phyloP scores from a whole-genome alignment of 1,140 invertebrate species.

The Sminthurides bifidus region DNA sequence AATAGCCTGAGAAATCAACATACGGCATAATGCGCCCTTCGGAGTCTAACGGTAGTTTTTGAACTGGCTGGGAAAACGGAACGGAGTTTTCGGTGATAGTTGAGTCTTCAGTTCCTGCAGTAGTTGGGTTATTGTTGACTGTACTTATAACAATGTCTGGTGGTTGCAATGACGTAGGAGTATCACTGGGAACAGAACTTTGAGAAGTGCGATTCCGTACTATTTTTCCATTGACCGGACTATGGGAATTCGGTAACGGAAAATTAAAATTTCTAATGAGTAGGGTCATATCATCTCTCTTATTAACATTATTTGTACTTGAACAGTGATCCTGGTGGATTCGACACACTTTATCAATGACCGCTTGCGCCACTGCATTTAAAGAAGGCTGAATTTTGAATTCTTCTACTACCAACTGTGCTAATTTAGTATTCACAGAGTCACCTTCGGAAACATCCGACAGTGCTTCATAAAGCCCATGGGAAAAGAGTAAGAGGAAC shows the following conservation, averaged over 20 bases:
- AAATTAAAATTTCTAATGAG: constrained; percentile 79
- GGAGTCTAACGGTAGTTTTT: constrained; percentile 38
- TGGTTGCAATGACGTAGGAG: neutral
- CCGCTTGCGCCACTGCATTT: constrained; percentile 70
- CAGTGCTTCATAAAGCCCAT: constrained; percentile 69
- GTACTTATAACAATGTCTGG: constrained; percentile 6
- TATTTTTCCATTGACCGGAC: constrained; percentile 7
- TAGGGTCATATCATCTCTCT: constrained; percentile 68
- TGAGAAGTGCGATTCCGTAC: neutral
- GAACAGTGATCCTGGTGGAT: constrained; percentile 63
- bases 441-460: constrained; percentile 66
- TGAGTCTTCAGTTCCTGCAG: constrained; percentile 13
- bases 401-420: constrained; percentile 64
- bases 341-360: constrained; percentile 70
- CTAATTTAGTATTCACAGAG: constrained; percentile 67
- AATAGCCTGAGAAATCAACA: constrained; percentile 74
- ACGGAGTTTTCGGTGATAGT: constrained; percentile 31
- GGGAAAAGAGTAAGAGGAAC: constrained; percentile 73
- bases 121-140: neutral
- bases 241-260: constrained; percentile 48
- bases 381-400: constrained; percentile 68
- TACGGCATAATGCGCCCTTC: constrained; percentile 62
- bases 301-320: constrained; percentile 37
- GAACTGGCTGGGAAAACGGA: constrained; percentile 8
- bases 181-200: constrained; percentile 4